Base-by-base conservation (phyloP, 2,888 invertebrate genomes). In the Oligia strigilis region DNA sequence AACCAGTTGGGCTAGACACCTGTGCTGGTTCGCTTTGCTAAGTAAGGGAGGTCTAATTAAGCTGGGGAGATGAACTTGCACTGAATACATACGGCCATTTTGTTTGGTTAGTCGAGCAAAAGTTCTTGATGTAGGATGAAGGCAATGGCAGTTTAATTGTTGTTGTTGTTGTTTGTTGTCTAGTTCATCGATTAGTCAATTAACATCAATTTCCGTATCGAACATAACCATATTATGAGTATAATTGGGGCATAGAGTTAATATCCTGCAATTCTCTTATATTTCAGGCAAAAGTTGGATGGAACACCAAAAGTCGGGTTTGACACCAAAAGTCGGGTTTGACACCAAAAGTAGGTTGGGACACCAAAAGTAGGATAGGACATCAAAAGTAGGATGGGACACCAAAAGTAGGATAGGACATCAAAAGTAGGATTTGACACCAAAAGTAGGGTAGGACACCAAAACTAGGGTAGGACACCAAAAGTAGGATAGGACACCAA, bases 1-100 rank as follows among this genome's bases (percentile, higher is more conserved):
- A 88, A 91, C 93, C 91, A 93, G 90, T 91, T 82, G 72, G 85
- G 79, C 83, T 77, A 84, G 93, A 92, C 87, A 90, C 87, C 77
- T 87, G 71, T 74, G 52, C 82, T 86, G 73, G 83, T 87, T 88
- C 83, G 85, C 86, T 92, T 92, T 89, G 83, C 78, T 79, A 81
- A 88, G 85, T 81, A 87, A 88, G 89, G 83, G 73, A 81, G 93
- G 74, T 91, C 93, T 88, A 81, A 75, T 84, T 89, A 87, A 87
- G 84, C 87, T 94, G 93, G 94, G 84, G 85, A 87, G 82, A 71
- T 71, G 72, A 85, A 85, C 78, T 75, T 86, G 75, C 74, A 74
- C 14, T 82, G 49, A n/a, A 49, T 81, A 90, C 91, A 89, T 64
- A 91, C 87, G 52, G 84, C 0, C 9, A 5, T 13, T 29, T 40